Evolutionary conservation across 2,888 invertebrate genomes (phyloP).

Genomic region (Gonocerus acuteangulatus): DNA sequence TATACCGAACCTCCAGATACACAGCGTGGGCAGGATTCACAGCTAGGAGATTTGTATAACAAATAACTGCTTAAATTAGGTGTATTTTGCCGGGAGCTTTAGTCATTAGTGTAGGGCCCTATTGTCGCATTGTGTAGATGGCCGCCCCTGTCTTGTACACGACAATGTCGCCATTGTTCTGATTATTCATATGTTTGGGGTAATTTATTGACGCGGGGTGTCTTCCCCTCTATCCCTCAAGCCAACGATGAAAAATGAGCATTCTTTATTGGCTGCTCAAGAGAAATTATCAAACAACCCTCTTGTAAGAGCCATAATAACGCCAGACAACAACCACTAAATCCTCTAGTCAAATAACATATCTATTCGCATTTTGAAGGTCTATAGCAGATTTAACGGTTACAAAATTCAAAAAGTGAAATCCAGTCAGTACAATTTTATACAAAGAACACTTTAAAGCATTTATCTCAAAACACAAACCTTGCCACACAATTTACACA

Average conservation of each 20-base stretch:
- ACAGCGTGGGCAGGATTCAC: neutral
- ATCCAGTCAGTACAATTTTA: no score
- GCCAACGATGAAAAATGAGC: slow-evolving; percentile 24
- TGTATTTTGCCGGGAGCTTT: slow-evolving; percentile 23
- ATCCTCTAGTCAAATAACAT: no score
- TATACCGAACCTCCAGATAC: neutral
- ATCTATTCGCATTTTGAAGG: neutral
- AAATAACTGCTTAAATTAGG: slow-evolving; percentile 25
- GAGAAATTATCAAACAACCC: slow-evolving; percentile 25
- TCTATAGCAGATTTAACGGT: no score
- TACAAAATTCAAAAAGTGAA: no score
- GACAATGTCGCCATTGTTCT: slow-evolving; percentile 22
- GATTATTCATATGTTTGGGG: slow-evolving; percentile 25
- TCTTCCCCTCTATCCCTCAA: neutral
- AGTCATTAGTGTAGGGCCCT: slow-evolving; percentile 7
- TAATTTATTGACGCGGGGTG: slow-evolving; percentile 19
- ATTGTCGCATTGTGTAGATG: neutral
- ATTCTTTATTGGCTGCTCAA: slow-evolving; percentile 31
- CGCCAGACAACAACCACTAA: slow-evolving; percentile 9
- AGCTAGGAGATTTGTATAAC: slow-evolving; percentile 15
- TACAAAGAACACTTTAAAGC: no score
- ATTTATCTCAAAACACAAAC: no score
- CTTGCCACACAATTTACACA: no score
- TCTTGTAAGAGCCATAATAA: slow-evolving; percentile 7
- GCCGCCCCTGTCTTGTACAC: neutral